Evolutionary conservation across 1,140 invertebrate genomes (phyloP).

Genomic region (Ceratina japonica): DNA sequence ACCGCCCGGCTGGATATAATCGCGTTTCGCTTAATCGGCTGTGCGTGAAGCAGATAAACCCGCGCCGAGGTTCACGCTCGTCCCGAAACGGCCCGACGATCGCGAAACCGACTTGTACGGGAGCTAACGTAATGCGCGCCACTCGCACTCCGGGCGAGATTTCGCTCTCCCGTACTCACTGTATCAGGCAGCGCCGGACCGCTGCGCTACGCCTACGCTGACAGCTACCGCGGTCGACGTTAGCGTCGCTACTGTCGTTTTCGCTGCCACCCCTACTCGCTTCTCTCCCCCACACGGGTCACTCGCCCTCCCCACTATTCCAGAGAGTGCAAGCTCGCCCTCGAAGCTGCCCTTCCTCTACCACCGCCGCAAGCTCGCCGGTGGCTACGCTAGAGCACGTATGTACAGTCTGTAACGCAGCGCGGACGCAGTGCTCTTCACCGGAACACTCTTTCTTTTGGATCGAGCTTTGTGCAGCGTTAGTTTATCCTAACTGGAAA

Average conservation of each 20-base stretch:
- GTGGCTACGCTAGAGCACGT: too few relatives aligned
- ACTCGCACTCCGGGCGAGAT: constrained; percentile 57
- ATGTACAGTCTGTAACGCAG: too few relatives aligned
- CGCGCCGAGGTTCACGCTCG: constrained; percentile 20
- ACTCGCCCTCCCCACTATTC: background rate
- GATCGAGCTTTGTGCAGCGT: too few relatives aligned
- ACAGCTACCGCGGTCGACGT: constrained; percentile 49
- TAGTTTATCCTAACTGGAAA: too few relatives aligned
- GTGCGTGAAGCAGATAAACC: too few relatives aligned
- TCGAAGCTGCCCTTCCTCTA: background rate
- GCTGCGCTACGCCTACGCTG: constrained; percentile 51
- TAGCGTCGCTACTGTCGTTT: constrained; percentile 55
- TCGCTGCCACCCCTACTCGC: constrained; percentile 30
- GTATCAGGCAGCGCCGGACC: constrained; percentile 60
- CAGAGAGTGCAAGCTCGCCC: background rate
- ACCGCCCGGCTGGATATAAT: too few relatives aligned
- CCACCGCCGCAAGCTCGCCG: background rate
- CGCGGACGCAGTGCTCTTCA: too few relatives aligned
- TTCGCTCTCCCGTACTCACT: constrained; percentile 50
- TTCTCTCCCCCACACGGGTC: constrained; percentile 15
- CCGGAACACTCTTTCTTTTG: too few relatives aligned
- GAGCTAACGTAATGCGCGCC: constrained; percentile 56
- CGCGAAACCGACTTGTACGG: background rate
- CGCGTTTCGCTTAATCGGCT: too few relatives aligned
- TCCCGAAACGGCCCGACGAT: constrained; percentile 23